Evolutionary conservation across 2,797 vertebrate genomes (phyloP).

Genomic region (Rhinatrema bivittatum): DNA sequence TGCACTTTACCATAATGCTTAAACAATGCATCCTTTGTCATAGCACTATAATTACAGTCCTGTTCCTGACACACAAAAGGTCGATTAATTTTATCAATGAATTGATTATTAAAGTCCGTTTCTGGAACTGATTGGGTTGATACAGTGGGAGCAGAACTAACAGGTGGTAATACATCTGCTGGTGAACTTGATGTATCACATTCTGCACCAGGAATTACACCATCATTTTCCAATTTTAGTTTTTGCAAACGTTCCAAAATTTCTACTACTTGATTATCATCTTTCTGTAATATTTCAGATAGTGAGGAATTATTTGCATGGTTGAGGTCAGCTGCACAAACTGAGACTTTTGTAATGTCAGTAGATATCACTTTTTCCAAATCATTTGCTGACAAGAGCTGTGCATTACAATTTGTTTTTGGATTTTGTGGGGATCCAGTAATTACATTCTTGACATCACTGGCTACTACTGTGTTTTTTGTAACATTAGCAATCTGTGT

Average conservation of each 20-base stretch:
- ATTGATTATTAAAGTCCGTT: constrained; percentile 46
- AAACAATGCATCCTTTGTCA: constrained; percentile 86
- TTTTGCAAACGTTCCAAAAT: constrained; percentile 77
- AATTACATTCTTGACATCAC: constrained; percentile 40
- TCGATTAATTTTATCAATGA: constrained; percentile 64
- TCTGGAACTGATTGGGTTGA: constrained; percentile 31
- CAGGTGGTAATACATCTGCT: constrained; percentile 27
- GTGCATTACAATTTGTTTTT: constrained; percentile 27
- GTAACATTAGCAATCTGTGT: too few species aligned
- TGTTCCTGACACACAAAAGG: constrained; percentile 77
- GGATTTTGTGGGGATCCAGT: constrained; percentile 29
- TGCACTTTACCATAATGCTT: constrained; percentile 88
- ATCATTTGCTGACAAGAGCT: constrained; percentile 27
- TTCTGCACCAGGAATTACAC: constrained; percentile 29
- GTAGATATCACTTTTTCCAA: constrained; percentile 25
- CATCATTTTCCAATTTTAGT: constrained; percentile 68
- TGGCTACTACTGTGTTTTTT: constrained; percentile 59
- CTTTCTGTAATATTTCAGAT: constrained; percentile 37
- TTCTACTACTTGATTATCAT: constrained; percentile 67
- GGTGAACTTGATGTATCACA: constrained; percentile 22
- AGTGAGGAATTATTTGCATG: constrained; percentile 38
- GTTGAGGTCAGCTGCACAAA: constrained; percentile 3
- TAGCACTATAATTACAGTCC: constrained; percentile 76
- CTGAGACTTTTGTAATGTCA: constrained; percentile 20
- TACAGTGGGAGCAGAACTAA: constrained; percentile 19